Evolutionary conservation across 2,888 invertebrate species (phyloP).

Genomic region (Xestia rhomboidea): DNA sequence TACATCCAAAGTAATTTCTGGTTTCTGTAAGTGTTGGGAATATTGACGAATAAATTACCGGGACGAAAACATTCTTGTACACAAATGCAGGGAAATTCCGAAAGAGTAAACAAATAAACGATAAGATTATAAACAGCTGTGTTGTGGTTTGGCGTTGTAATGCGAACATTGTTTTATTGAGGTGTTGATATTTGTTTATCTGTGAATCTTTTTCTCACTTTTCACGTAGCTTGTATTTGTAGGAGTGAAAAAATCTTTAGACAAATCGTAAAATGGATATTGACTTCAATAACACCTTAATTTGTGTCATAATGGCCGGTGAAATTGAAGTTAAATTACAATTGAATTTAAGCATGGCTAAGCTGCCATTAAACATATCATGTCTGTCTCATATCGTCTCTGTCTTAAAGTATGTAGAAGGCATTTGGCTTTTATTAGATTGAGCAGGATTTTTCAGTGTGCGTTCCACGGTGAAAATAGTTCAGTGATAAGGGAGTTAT

Average conservation of each 20-base stretch:
- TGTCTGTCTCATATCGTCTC: too few relatives aligned
- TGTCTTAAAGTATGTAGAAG: not conserved
- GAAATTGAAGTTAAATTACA: not conserved
- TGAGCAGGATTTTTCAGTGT: not conserved
- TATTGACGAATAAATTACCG: conserved; percentile 52
- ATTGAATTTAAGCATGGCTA: not conserved
- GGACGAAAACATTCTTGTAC: conserved; percentile 50
- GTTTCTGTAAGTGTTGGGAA: conserved; percentile 53
- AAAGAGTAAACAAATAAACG: conserved; percentile 61
- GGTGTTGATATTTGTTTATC: conserved; percentile 31
- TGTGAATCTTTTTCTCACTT: not conserved
- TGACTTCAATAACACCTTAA: not conserved
- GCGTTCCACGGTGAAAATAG: not conserved
- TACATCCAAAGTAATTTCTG: conserved; percentile 44
- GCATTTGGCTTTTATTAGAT: not conserved
- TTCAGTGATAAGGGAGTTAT: conserved; percentile 58
- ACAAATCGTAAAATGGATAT: not conserved
- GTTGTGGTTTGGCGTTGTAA: conserved; percentile 47
- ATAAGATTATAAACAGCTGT: conserved; percentile 64
- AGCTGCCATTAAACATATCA: not conserved
- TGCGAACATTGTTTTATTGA: conserved; percentile 45
- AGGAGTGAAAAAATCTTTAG: not conserved
- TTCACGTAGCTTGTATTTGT: not conserved
- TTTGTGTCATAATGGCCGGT: not conserved
- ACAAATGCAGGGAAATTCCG: conserved; percentile 45